These are phyloP conservation scores for Heliconius aoede DNA, from an alignment of 2,888 invertebrate genomes.

Conservation along the genomic window DNA sequence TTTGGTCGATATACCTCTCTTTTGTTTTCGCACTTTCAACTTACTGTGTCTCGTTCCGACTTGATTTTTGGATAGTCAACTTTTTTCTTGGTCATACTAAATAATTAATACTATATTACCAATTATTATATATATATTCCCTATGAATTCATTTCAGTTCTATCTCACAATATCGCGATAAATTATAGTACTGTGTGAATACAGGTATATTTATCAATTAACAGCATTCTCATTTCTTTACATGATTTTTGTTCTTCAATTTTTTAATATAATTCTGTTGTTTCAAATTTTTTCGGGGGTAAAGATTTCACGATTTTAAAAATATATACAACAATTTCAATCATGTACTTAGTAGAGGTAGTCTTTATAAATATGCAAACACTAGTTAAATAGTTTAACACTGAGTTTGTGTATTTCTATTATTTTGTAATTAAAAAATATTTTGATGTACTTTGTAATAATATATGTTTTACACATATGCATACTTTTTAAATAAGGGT, in stretches of 20 bases:
- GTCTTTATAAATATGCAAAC: too few relatives aligned
- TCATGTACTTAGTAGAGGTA: too few relatives aligned
- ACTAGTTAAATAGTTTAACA: too few relatives aligned
- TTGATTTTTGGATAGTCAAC: constrained; percentile 42
- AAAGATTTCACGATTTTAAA: too few relatives aligned
- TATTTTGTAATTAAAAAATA: too few relatives aligned
- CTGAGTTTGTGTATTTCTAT: too few relatives aligned
- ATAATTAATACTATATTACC: background rate
- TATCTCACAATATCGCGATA: background rate
- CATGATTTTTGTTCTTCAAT: too few relatives aligned
- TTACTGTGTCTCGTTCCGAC: constrained; percentile 51
- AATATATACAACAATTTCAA: too few relatives aligned
- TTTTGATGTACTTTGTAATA: background rate
- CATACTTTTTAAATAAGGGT: background rate
- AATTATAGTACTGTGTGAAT: background rate
- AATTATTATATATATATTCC: background rate
- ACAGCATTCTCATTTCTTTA: background rate
- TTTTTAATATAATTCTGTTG: too few relatives aligned
- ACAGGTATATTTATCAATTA: background rate
- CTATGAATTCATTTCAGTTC: background rate
- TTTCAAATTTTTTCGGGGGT: too few relatives aligned
- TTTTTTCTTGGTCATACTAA: constrained; percentile 37
- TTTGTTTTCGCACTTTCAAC: constrained; percentile 77
- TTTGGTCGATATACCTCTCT: constrained; percentile 82
- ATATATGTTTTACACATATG: background rate